Evolutionary conservation across 2,113 vertebrate genomes (phyloP).

Genomic region (Labeo catla): DNA sequence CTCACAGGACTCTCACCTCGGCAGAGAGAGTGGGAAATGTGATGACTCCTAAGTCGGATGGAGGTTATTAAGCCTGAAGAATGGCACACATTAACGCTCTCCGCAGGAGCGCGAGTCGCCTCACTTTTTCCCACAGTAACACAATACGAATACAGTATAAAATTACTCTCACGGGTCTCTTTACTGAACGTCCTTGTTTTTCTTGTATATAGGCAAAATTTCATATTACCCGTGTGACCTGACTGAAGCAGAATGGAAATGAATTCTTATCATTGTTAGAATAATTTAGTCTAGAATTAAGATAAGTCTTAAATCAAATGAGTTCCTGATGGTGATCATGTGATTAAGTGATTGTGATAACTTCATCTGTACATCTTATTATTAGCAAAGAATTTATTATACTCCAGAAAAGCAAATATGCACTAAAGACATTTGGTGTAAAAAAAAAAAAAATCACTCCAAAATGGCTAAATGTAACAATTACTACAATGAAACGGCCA

Average conservation of each 20-base stretch:
- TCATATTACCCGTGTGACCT: not conserved
- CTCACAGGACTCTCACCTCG: slow-evolving; percentile 28
- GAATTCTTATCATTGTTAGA: not conserved
- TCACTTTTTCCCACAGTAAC: not conserved
- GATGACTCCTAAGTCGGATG: not conserved
- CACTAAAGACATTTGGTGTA: too few relatives aligned
- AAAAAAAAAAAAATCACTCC: too few relatives aligned
- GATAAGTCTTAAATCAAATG: too few relatives aligned
- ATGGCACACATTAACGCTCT: not conserved
- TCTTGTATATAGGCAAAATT: not conserved
- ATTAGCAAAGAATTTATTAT: not conserved
- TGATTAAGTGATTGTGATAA: not conserved
- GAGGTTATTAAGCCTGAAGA: slow-evolving; percentile 12
- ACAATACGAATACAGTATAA: not conserved
- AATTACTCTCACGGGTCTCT: not conserved
- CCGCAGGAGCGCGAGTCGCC: not conserved
- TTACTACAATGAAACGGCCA: too few relatives aligned
- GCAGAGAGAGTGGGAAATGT: slow-evolving; percentile 21
- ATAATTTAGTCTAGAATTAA: not conserved
- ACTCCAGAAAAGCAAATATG: not conserved
- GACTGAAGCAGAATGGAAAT: not conserved
- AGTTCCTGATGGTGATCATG: not conserved
- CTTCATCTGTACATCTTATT: not conserved
- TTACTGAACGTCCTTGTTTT: slow-evolving; percentile 1
- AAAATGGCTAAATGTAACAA: too few relatives aligned